Conservation (phyloP, 2,888 invertebrate species). For the Amphiduros pacificus region DNA sequence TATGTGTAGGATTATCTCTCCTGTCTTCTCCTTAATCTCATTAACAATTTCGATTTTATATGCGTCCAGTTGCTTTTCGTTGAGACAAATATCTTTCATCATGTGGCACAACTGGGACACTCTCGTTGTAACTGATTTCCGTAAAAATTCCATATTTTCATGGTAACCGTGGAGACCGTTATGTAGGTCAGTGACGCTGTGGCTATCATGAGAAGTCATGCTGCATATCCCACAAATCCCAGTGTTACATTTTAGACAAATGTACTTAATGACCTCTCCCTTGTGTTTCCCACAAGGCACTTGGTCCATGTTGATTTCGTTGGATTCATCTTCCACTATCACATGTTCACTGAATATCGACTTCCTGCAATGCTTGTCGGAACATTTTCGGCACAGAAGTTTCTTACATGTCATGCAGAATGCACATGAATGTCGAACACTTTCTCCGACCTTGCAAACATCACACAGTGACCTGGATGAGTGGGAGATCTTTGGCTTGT, state of each 20-base stretch:
- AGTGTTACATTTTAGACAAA: slow-evolving; percentile 2
- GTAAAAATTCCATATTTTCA: neutral
- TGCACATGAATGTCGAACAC: neutral
- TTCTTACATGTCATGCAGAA: neutral
- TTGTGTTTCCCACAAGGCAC: neutral
- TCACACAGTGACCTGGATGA: neutral
- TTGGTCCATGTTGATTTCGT: neutral
- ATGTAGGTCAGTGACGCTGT: slow-evolving; percentile 1
- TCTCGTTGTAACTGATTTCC: neutral
- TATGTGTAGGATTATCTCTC: slow-evolving; percentile 1
- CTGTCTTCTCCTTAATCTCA: neutral
- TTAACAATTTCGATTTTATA: neutral
- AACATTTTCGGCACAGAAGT: neutral
- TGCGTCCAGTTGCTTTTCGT: neutral
- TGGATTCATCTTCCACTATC: neutral
- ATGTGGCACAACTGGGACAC: slow-evolving; percentile 1
- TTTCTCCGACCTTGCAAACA: neutral
- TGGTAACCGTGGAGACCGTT: slow-evolving; percentile 4
- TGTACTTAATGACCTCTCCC: neutral
- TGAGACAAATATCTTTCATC: neutral
- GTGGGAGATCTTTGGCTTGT: neutral
- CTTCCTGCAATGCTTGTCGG: neutral
- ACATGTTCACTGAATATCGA: neutral
- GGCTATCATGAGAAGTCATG: slow-evolving; percentile 2
- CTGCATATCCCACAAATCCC: slow-evolving; percentile 1